Evolutionary conservation across 2,888 invertebrate species (phyloP), one percentile per base, ranked within the genome.

Genomic region (Leistus spinibarbis): DNA sequence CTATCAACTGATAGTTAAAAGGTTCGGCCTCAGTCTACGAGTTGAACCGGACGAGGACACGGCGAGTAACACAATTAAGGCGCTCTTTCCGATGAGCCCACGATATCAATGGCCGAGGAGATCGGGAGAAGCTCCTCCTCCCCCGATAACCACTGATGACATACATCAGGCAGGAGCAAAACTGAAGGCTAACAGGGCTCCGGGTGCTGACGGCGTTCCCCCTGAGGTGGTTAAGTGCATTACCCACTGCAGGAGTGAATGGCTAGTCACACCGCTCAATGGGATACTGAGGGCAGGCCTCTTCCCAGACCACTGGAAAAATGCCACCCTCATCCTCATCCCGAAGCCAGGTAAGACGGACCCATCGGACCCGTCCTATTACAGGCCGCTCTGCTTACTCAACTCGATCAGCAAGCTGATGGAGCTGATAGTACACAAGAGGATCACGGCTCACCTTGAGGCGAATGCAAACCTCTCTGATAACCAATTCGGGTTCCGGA

Each of bases 401-500:
- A 17, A 67, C 7, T 19, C n/a, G 2, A 17, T 54, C 16, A 65
- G 66, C 1, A 69, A 76, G 54, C 7, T 74, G n/a, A n/a, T 66
- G 65, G 76, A 76, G 22, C 62, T 17, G 4, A 19, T 74, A n/a
- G 57, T 76, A 13, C n/a, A 24, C 16, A 20, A 13, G 5, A 68
- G 76, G 40, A 7, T 76, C 1, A 40, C n/a, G n/a, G n/a, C n/a
- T n/a, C n/a, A 27, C 27, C n/a, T n/a, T n/a, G n/a, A 4, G 27
- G 27, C 27, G 27, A 27, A 7, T 7, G 7, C 3, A 27, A 27
- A n/a, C n/a, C n/a, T n/a, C n/a, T n/a, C n/a, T n/a, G n/a, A n/a
- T n/a, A 69, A 65, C 13, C 79, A 78, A 54, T 76, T 56, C 54
- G 79, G 79, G 0, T 78, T 78, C 60, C 19, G 73, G 13, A 64